phyloP scores from a whole-genome alignment of 53 echinoderm and acorn worm species.

The Crossaster papposus region DNA sequence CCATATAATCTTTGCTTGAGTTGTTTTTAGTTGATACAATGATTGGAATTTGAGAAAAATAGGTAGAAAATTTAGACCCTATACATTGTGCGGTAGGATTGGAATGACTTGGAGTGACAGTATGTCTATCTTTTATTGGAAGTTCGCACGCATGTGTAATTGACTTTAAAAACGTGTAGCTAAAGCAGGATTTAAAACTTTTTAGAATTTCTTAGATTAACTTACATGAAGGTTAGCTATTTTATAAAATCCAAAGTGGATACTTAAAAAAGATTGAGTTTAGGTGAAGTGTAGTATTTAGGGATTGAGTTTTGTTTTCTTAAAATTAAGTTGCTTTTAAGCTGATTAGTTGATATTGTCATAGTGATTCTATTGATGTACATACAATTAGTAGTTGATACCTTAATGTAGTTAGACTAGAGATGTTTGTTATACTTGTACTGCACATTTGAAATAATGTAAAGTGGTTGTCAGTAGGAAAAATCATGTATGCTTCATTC shows the following conservation, averaged over 20 bases:
- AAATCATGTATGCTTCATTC: too few species aligned
- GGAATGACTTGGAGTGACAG: background rate
- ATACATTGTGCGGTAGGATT: background rate
- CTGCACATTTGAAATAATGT: too few species aligned
- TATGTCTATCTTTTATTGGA: background rate
- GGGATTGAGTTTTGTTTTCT: background rate
- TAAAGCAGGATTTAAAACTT: background rate
- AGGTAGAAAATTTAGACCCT: background rate
- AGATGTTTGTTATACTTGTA: too few species aligned
- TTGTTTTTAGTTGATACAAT: background rate
- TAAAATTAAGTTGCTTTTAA: background rate
- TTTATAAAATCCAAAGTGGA: conserved; percentile 1
- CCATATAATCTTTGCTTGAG: background rate
- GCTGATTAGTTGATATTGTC: background rate
- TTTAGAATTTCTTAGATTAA: background rate
- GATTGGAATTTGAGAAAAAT: background rate
- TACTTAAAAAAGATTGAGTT: background rate
- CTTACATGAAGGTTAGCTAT: background rate
- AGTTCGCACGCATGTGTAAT: background rate
- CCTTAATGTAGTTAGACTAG: too few species aligned
- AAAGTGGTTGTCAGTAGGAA: too few species aligned
- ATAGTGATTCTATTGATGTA: background rate
- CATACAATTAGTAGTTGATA: background rate
- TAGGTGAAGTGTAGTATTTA: background rate
- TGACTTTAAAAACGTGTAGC: background rate